These are phyloP conservation scores for Deroplatys truncata DNA, from an alignment of 2,888 invertebrate species.

Conservation along the genomic window DNA sequence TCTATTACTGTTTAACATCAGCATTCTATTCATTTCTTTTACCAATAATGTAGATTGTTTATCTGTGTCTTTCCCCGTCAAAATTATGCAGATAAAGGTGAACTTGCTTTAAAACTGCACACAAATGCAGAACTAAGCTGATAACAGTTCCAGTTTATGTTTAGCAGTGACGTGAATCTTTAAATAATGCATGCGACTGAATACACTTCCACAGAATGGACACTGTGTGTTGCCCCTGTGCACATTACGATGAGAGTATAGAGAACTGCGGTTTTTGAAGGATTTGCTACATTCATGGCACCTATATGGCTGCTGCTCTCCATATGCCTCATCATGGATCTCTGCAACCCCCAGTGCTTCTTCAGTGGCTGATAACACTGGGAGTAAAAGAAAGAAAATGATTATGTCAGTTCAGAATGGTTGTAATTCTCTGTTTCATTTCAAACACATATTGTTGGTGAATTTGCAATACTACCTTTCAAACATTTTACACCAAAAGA, in stretches of 20 bases:
- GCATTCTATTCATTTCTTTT: too few relatives aligned
- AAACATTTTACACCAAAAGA: too few relatives aligned
- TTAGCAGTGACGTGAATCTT: background rate
- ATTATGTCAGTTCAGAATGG: background rate
- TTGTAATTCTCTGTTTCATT: too few relatives aligned
- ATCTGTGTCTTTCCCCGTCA: too few relatives aligned
- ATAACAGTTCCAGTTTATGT: background rate
- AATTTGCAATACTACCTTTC: too few relatives aligned
- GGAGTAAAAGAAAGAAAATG: background rate
- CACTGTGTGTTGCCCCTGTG: conserved; percentile 29
- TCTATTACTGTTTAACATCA: too few relatives aligned
- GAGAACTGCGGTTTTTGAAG: conserved; percentile 25
- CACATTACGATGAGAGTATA: conserved; percentile 26
- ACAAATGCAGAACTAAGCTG: background rate
- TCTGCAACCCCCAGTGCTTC: background rate
- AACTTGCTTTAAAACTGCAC: background rate
- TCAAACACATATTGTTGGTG: too few relatives aligned
- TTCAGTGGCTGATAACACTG: background rate
- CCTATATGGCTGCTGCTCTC: background rate
- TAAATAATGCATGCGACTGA: conserved; percentile 25
- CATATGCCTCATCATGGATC: background rate
- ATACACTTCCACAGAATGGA: conserved; percentile 24
- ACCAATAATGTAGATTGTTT: too few relatives aligned
- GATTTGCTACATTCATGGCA: conserved; percentile 30
- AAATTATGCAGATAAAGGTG: background rate